A percentile compares a stretch with the other conserved stretches of the same genome.
Evolutionary conservation across 2,888 invertebrate species (phyloP).

Genomic region (Baronia brevicornis): DNA sequence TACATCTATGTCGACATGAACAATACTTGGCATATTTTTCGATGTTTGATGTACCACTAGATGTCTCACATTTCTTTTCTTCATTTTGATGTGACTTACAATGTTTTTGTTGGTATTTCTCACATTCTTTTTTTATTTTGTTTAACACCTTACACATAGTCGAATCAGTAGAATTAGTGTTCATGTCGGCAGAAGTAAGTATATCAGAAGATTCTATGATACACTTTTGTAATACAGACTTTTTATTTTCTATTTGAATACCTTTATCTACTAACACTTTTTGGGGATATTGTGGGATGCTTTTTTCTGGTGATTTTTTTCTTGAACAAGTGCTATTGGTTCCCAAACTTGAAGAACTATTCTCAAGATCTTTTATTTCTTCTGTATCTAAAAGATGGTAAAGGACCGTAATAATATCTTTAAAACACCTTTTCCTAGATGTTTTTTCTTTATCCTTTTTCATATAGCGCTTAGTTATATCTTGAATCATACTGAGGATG

Average conservation of each 20-base stretch:
- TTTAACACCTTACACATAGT: conserved; percentile 53
- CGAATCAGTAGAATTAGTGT: conserved; percentile 53
- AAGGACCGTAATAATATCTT: conserved; percentile 54
- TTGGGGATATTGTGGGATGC: conserved; percentile 7
- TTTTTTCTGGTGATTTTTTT: conserved; percentile 13
- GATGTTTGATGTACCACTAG: conserved; percentile 56
- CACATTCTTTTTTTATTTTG: conserved; percentile 61
- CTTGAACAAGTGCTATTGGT: conserved; percentile 2
- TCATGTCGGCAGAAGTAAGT: conserved; percentile 43
- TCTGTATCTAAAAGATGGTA: conserved; percentile 63
- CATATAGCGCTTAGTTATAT: conserved; percentile 59
- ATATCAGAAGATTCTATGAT: conserved; percentile 44
- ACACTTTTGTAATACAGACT: conserved; percentile 27
- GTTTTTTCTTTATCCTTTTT: conserved; percentile 47
- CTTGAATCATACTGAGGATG: conserved; percentile 50
- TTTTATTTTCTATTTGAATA: conserved; percentile 35
- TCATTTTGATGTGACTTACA: conserved; percentile 33
- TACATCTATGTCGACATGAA: conserved; percentile 46
- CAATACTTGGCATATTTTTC: conserved; percentile 55
- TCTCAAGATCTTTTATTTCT: conserved; percentile 33
- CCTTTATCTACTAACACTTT: conserved; percentile 37
- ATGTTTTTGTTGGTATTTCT: conserved; percentile 55
- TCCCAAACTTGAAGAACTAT: conserved; percentile 5
- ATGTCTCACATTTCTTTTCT: conserved; percentile 42
- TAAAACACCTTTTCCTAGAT: conserved; percentile 57